Conservation (phyloP, 2,888 invertebrate genomes). For the Oxystoma pomonae region DNA sequence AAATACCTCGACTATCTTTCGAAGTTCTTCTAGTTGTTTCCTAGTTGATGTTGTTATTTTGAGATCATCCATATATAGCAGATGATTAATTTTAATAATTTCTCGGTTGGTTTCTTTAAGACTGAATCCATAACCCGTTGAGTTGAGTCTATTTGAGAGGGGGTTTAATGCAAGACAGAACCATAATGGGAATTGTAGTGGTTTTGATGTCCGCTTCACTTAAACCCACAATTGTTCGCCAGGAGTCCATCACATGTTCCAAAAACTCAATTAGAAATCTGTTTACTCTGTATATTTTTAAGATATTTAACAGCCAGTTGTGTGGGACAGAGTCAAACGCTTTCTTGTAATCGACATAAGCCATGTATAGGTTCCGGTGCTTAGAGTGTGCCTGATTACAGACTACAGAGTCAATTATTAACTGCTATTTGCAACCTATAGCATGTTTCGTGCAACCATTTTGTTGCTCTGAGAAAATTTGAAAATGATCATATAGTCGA, state of each 20-base stretch:
- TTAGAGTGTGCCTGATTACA: background rate
- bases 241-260: background rate
- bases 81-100: background rate
- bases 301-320: background rate
- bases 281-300: background rate
- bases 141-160: background rate
- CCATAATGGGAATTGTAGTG: background rate
- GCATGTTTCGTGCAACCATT: background rate
- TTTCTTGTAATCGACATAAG: background rate
- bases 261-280: background rate
- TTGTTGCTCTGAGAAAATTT: background rate
- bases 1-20: conserved; percentile 7
- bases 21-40: conserved; percentile 8
- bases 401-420: background rate
- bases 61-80: conserved; percentile 12
- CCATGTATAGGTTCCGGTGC: background rate
- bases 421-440: background rate
- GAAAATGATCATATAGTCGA: background rate
- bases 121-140: background rate
- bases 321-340: conserved; percentile 1
- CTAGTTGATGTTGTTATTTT: conserved; percentile 6
- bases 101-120: background rate
- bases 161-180: background rate
- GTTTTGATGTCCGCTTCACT: no score
- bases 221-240: background rate